Percentiles rank a stretch among this genome's conserved stretches.
phyloP scores from a whole-genome alignment of 2,888 invertebrate genomes.

The Panzeria rudis region DNA sequence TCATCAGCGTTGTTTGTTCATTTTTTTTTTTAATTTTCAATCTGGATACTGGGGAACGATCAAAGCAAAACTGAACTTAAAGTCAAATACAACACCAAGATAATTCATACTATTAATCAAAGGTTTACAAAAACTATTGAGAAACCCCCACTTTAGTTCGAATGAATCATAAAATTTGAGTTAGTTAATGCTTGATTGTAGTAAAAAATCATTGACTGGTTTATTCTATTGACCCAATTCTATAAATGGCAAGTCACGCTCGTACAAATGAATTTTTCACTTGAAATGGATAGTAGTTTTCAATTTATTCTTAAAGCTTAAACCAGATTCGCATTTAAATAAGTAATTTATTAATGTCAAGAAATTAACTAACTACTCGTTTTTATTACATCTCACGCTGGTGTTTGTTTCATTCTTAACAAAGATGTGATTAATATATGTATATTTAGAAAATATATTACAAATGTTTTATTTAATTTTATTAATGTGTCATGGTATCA shows the following conservation, averaged over 20 bases:
- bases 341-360: slow-evolving; percentile 22
- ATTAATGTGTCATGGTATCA: slow-evolving; percentile 1
- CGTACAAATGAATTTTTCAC: not conserved
- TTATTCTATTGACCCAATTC: slow-evolving; percentile 63
- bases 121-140: no score
- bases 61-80: no score
- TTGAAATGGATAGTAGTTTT: slow-evolving; percentile 8
- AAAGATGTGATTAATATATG: not conserved
- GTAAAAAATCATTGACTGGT: slow-evolving; percentile 43
- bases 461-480: slow-evolving; percentile 16
- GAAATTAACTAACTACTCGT: slow-evolving; percentile 4
- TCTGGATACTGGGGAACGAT: no score
- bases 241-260: slow-evolving; percentile 32
- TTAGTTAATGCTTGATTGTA: slow-evolving; percentile 9
- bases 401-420: not conserved
- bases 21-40: no score
- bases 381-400: slow-evolving; percentile 2
- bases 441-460: no score
- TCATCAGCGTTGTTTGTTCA: no score
- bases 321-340: slow-evolving; percentile 23
- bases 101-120: no score
- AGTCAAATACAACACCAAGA: no score
- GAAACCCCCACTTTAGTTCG: not conserved
- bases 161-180: slow-evolving; percentile 37
- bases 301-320: slow-evolving; percentile 22